Evolutionary conservation across 2,797 vertebrate genomes (phyloP), one percentile per base, ranked within the genome.

Genomic region (Acanthurus leucopareius): DNA sequence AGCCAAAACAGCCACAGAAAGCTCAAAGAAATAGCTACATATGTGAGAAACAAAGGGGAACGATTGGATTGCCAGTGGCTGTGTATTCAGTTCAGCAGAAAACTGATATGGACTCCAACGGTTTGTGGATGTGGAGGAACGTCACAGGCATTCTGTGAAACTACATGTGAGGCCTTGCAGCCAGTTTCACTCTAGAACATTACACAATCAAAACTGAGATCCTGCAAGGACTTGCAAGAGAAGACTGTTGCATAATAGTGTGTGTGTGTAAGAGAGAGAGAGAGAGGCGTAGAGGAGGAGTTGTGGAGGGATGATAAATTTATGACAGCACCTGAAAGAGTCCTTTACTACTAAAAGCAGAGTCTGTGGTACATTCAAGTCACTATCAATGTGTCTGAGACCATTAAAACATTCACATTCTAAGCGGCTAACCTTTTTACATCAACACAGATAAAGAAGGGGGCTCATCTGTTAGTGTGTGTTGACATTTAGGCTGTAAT

Each of bases 181-280:
- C 42, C 53, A 28, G 56, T 89, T 91, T 87, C 78, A 38, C 63
- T 85, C 70, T 60, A 0, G 42, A 38, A 65, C 1, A 52, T 94
- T 94, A 88, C 89, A 87, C 89, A 93, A 93, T 86, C 77, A 49
- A n/a, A 67, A 57, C 64, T 19, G 38, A 66, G 79, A 90, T 89
- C 88, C 86, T 88, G 88, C 79, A 79, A 88, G 66, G 88, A 88
- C 89, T 90, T 87, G 91, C 77, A 86, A 86, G 83, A 84, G 85
- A 84, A 61, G 65, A 25, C 40, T 44, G 63, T 94, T 92, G 91
- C 88, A 81, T 84, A 93, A 93, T 32, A 49, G 48, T 69, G 56
- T 75, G 82, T 65, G 80, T 77, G 75, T 69, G 79, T 59, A 77
- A 73, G 77, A 76, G 73, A 61, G 63, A 56, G 38, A 40, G 49